Percentiles rank a stretch among this genome's conserved stretches.
Evolutionary conservation across 37 sponge, comb jelly and placozoan genomes (phyloP).

Genomic region (Corticium candelabrum): DNA sequence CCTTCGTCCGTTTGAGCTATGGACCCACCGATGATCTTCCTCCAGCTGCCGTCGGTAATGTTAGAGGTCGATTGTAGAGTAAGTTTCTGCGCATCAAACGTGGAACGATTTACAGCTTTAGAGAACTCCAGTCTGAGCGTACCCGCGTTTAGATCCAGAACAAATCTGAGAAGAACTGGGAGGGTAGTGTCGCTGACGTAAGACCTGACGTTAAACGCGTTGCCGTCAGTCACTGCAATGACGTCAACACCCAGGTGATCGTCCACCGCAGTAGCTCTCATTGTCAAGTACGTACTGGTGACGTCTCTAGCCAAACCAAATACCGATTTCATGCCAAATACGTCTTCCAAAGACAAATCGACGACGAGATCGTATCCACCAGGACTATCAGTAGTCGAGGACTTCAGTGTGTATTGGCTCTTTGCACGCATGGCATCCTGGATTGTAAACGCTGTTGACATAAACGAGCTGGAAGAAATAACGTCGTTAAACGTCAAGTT

Average conservation of each 20-base stretch:
- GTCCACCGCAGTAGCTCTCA: conserved; percentile 66
- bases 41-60: not conserved
- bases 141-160: conserved; percentile 46
- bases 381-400: not conserved
- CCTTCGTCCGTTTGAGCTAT: conserved; percentile 6
- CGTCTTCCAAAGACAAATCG: conserved; percentile 9
- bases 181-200: conserved; percentile 51
- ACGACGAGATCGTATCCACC: not conserved
- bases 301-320: conserved; percentile 44
- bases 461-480: conserved; percentile 48
- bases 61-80: conserved; percentile 41
- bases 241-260: conserved; percentile 59
- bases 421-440: conserved; percentile 24
- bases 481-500: conserved; percentile 90
- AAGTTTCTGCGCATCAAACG: conserved; percentile 52
- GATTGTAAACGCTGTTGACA: conserved; percentile 47
- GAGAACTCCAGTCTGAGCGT: conserved; percentile 59
- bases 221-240: conserved; percentile 70
- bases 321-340: conserved; percentile 53
- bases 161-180: conserved; percentile 55
- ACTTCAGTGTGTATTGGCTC: not conserved
- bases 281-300: conserved; percentile 74
- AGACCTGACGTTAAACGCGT: conserved; percentile 38
- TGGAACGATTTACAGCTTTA: conserved; percentile 51
- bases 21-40: conserved; percentile 32